phyloP scores from a whole-genome alignment of 2,113 vertebrate species.

The Dicaeum eximium region DNA sequence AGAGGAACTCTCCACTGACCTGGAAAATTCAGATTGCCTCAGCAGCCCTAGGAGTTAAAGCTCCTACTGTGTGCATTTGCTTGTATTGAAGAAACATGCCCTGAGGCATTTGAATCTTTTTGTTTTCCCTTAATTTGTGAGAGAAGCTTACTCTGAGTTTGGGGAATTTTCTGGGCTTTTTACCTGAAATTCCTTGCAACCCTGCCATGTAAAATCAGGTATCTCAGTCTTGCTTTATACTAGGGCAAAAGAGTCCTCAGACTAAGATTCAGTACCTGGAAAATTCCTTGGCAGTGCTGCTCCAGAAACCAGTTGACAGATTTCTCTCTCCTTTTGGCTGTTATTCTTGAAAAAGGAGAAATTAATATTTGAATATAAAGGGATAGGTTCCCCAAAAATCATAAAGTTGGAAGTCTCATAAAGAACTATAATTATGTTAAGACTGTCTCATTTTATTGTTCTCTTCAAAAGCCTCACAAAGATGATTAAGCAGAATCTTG shows the following conservation, averaged over 20 bases:
- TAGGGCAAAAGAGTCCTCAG: neutral
- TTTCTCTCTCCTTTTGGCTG: neutral
- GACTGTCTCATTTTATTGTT: neutral
- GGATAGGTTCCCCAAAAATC: neutral
- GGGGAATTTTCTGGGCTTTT: neutral
- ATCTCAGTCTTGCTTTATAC: neutral
- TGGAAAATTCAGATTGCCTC: neutral
- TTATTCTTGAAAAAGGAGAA: neutral
- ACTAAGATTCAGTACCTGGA: neutral
- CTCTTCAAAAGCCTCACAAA: neutral
- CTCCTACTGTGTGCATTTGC: neutral
- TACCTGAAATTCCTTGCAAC: neutral
- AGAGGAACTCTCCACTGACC: neutral
- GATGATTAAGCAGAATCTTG: neutral
- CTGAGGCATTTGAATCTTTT: neutral
- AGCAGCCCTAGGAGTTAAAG: neutral
- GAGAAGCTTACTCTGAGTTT: neutral
- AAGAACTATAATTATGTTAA: neutral
- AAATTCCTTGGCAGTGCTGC: neutral
- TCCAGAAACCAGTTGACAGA: neutral
- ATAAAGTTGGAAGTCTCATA: neutral
- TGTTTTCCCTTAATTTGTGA: neutral
- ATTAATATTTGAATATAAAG: neutral
- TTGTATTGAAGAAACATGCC: neutral
- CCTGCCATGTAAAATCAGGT: neutral